Conservation (phyloP, 2,113 vertebrate genomes). For the Thamnophis sirtalis region DNA sequence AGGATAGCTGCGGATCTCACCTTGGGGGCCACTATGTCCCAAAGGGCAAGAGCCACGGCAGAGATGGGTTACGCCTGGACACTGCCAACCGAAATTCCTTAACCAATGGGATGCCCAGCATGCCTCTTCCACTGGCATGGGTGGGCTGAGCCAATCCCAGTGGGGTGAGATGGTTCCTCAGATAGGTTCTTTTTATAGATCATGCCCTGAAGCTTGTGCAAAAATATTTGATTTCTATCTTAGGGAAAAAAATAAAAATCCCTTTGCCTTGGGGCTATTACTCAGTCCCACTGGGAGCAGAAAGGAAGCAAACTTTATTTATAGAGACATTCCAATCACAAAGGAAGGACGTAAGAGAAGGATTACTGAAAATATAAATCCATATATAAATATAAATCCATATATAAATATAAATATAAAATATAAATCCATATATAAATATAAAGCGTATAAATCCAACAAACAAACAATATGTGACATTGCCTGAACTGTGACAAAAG, state of each 20-base stretch:
- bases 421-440: too few species aligned
- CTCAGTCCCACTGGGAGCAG: slow-evolving; percentile 33
- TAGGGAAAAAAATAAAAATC: slow-evolving; percentile 17
- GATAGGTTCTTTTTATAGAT: neutral
- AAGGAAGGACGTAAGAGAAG: slow-evolving; percentile 25
- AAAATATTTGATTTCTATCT: slow-evolving; percentile 39
- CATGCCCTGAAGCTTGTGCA: neutral
- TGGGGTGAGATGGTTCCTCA: neutral
- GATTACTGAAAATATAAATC: neutral
- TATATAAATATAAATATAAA: too few species aligned
- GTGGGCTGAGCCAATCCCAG: neutral
- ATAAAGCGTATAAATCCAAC: too few species aligned
- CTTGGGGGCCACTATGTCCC: neutral
- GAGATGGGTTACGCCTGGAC: neutral
- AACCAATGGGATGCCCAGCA: neutral
- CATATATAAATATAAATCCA: too few species aligned
- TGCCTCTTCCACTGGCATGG: neutral
- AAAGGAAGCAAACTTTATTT: slow-evolving; percentile 51
- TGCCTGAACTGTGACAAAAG: neutral
- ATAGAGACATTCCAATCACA: slow-evolving; percentile 28
- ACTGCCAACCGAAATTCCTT: neutral
- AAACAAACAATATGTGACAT: too few species aligned
- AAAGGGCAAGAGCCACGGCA: neutral
- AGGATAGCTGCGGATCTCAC: neutral
- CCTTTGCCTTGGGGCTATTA: slow-evolving; percentile 31